phyloP scores from a whole-genome alignment of 2,113 vertebrate genomes.

The Petaurus breviceps region DNA sequence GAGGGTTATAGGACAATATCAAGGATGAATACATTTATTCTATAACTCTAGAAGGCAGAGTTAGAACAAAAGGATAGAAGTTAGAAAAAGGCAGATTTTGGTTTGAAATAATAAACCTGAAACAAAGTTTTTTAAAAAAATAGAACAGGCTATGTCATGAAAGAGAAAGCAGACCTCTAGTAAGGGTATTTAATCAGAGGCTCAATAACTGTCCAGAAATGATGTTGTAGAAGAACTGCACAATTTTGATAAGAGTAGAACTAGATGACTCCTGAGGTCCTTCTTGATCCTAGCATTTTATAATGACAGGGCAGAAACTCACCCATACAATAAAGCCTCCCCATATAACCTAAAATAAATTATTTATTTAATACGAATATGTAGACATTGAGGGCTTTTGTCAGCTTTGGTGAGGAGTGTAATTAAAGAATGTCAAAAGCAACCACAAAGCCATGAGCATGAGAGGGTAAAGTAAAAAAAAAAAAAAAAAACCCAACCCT shows the following conservation, averaged over 20 bases:
- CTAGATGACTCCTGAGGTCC: not conserved
- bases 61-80: not conserved
- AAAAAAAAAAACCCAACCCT: not conserved
- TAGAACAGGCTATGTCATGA: not conserved
- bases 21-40: not conserved
- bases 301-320: not conserved
- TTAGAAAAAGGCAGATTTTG: not conserved
- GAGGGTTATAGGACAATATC: not conserved
- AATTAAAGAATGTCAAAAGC: conserved; percentile 10
- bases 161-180: not conserved
- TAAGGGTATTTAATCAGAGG: not conserved
- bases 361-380: not conserved
- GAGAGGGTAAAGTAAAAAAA: not conserved
- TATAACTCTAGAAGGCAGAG: not conserved
- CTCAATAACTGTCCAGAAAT: not conserved
- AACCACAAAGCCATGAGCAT: conserved; percentile 18
- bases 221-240: not conserved
- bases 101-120: not conserved
- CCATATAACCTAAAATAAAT: not conserved
- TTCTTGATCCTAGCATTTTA: not conserved
- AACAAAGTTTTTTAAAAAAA: not conserved
- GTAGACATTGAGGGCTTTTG: not conserved
- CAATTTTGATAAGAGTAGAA: not conserved
- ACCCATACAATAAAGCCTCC: not conserved
- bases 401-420: not conserved